These are phyloP conservation scores for Rhagoletis pomonella DNA, from an alignment of 1,140 invertebrate species.

Conservation along the genomic window DNA sequence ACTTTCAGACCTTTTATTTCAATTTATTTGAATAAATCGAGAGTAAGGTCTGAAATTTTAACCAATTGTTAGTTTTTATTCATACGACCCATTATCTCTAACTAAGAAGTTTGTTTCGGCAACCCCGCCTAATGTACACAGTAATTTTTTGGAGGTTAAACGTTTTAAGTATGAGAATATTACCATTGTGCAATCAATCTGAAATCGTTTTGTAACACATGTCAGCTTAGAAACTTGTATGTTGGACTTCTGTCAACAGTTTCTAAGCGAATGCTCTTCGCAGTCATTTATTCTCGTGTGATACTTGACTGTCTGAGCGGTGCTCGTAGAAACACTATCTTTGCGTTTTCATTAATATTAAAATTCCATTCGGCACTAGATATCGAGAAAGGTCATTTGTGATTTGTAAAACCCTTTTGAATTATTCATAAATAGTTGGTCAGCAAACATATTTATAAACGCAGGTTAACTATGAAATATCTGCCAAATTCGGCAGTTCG, in stretches of 20 bases:
- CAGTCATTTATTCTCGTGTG: not conserved
- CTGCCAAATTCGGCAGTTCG: not conserved
- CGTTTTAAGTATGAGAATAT: no score
- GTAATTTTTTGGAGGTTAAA: no score
- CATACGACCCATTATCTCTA: no score
- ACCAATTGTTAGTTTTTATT: no score
- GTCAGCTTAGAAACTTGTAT: no score
- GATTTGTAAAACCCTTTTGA: not conserved
- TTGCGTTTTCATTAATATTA: not conserved
- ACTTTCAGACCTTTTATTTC: no score
- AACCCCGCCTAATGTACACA: no score
- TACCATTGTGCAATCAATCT: no score
- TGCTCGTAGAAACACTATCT: not conserved
- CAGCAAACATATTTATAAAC: slow-evolving; percentile 42
- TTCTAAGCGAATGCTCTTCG: not conserved
- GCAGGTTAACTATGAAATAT: not conserved
- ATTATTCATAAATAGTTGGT: slow-evolving; percentile 25
- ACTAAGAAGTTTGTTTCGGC: no score
- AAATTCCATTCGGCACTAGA: not conserved
- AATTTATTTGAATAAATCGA: no score
- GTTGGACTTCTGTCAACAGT: not conserved
- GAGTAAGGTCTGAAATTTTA: no score
- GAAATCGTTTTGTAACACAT: no score
- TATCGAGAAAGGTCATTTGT: slow-evolving; percentile 20
- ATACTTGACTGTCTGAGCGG: not conserved